Evolutionary conservation across 2,113 vertebrate species (phyloP).

Genomic region (Prinia subflava): DNA sequence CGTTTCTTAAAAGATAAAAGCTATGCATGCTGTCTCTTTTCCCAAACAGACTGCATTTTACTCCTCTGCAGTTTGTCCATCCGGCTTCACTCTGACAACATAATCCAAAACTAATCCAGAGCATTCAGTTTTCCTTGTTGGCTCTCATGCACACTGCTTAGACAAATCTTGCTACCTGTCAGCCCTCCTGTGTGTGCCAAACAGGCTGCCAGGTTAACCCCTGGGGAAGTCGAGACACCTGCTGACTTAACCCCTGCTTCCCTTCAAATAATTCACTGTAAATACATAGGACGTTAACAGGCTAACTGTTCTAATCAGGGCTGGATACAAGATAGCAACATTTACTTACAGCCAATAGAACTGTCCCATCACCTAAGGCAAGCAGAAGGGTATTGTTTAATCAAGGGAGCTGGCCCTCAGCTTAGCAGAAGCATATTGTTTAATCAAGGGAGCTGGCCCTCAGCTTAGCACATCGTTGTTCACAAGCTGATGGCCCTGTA

Average conservation of each 20-base stretch:
- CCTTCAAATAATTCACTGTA: slow-evolving; percentile 95
- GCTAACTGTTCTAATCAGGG: slow-evolving; percentile 93
- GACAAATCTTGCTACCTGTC: slow-evolving; percentile 99
- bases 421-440: too few species aligned
- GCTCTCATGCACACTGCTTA: slow-evolving; percentile 97
- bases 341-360: too few species aligned
- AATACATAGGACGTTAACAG: slow-evolving; percentile 88
- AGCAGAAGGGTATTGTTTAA: too few species aligned
- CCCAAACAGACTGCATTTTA: slow-evolving; percentile 98
- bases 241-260: slow-evolving; percentile 97
- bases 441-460: too few species aligned
- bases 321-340: too few species aligned
- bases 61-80: slow-evolving; percentile 99
- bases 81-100: slow-evolving; percentile 99
- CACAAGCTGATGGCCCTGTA: too few species aligned
- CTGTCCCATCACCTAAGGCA: too few species aligned
- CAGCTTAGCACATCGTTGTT: too few species aligned
- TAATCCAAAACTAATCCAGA: slow-evolving; percentile 98
- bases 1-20: slow-evolving; percentile 86
- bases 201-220: slow-evolving; percentile 89
- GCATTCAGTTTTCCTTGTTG: slow-evolving; percentile 98
- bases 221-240: slow-evolving; percentile 79
- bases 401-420: too few species aligned
- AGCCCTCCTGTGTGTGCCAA: slow-evolving; percentile 87
- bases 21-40: slow-evolving; percentile 82